Evolutionary conservation across 2,888 invertebrate species (phyloP).

Genomic region (Drosophila ochracea): DNA sequence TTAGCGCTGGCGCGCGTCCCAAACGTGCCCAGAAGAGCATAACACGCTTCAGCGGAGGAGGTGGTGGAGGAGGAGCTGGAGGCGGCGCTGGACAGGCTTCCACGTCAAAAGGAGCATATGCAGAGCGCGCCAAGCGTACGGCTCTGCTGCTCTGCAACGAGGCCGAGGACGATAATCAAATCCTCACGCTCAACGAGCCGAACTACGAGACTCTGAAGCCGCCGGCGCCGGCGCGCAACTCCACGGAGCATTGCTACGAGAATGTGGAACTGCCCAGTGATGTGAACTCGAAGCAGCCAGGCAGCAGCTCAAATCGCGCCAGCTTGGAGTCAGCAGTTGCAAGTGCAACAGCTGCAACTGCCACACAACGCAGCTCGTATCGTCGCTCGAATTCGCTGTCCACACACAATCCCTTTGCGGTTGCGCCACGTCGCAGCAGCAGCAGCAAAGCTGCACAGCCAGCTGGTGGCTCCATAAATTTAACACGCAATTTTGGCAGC

Average conservation of each 20-base stretch:
- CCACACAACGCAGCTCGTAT: constrained; percentile 66
- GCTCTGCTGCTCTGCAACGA: constrained; percentile 82
- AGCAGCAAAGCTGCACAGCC: constrained; percentile 73
- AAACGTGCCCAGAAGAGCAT: constrained; percentile 76
- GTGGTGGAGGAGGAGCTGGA: constrained; percentile 4
- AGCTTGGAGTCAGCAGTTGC: constrained; percentile 53
- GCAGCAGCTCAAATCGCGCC: constrained; percentile 74
- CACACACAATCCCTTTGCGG: constrained; percentile 77
- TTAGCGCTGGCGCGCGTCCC: constrained; percentile 66
- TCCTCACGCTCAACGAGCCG: constrained; percentile 83
- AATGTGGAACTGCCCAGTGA: constrained; percentile 63
- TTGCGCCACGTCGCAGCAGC: constrained; percentile 68
- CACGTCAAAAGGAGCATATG: constrained; percentile 51
- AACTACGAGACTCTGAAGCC: constrained; percentile 85
- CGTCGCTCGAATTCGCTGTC: constrained; percentile 83
- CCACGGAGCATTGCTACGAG: constrained; percentile 69
- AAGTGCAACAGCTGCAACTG: constrained; percentile 21
- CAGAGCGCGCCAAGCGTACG: constrained; percentile 78
- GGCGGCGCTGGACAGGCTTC: constrained; percentile 38
- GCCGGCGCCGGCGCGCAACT: constrained; percentile 63
- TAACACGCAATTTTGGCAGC: constrained; percentile 84
- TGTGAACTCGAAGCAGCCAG: constrained; percentile 53
- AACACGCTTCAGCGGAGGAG: constrained; percentile 58
- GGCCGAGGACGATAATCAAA: constrained; percentile 82
- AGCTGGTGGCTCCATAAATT: constrained; percentile 71